Evolutionary conservation across 2,797 vertebrate genomes (phyloP).

Genomic region (Platyrinchus mystaceus): DNA sequence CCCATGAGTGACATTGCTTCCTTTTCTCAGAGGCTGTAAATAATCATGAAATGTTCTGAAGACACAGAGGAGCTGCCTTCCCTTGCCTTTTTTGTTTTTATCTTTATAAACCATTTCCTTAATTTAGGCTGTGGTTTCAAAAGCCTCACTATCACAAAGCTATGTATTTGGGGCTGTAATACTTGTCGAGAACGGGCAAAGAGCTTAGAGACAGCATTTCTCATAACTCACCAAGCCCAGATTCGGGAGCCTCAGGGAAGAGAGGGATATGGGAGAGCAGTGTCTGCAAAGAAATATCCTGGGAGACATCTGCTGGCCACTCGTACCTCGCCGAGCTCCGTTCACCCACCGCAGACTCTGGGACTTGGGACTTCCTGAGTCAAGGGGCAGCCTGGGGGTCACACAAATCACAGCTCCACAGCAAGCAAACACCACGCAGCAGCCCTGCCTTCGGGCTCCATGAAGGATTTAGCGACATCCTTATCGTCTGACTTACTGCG

Average conservation of each 20-base stretch:
- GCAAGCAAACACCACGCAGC: background rate
- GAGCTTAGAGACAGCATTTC: background rate
- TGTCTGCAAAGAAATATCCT: constrained; percentile 42
- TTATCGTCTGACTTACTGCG: constrained; percentile 19
- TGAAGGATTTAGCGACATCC: constrained; percentile 22
- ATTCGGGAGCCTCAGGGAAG: background rate
- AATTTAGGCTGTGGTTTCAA: background rate
- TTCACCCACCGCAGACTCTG: background rate
- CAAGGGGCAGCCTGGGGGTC: background rate
- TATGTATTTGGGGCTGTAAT: background rate
- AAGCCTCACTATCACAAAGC: background rate
- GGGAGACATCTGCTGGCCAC: constrained; percentile 58
- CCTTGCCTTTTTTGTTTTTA: background rate
- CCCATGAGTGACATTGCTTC: background rate
- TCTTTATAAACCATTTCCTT: background rate
- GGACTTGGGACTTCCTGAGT: background rate
- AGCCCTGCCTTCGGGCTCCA: constrained; percentile 7
- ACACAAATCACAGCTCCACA: background rate
- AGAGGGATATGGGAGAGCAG: background rate
- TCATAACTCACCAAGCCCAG: background rate
- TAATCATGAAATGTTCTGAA: background rate
- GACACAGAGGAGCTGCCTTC: background rate
- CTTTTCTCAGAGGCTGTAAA: constrained; percentile 2
- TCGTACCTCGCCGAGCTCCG: background rate
- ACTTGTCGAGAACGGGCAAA: background rate